Evolutionary conservation across 2,888 invertebrate species (phyloP), one percentile per base, ranked within the genome.

Genomic region (Drosophila dives): DNA sequence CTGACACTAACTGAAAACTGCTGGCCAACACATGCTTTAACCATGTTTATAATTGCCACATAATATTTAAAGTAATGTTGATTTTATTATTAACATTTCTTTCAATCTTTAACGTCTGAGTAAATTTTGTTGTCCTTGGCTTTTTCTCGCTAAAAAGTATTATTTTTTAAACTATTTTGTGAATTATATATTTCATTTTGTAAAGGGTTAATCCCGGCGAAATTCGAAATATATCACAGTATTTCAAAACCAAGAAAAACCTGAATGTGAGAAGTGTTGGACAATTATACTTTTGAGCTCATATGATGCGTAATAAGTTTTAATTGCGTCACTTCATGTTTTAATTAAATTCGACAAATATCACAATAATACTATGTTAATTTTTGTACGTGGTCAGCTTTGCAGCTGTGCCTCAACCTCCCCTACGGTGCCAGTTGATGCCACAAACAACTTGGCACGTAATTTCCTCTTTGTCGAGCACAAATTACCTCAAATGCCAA

Each of bases 401-500:
- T 8, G 34, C 15, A 29, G 34, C 32, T 42, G 38, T 56, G 62
- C 42, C 42, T 29, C 29, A 32, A 45, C 32, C 59, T 61, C 17
- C 10, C 10, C 32, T 42, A 40, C 34, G 11, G 23, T 38, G 29
- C 45, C 32, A 20, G 49, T 56, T 40, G 36, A 36, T 54, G 62
- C 58, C 42, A 60, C 54, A 55, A 54, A 36, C 29, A 64, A 51
- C 55, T 53, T 40, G 64, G 58, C 74, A 11, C 72, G 68, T 80
- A 77, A 80, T 81, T 81, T 81, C 79, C 77, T 76, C 59, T 54
- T 45, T 69, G 58, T 55, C 64, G 36, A 51, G 62, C 64, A 72
- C 64, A 81, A 81, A 79, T 81, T 79, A 62, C 67, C 69, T 55
- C 66, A 63, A 69, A 67, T 72, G 79, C 74, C 50, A 77, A 81